Evolutionary conservation across 2,113 vertebrate genomes (phyloP).

Genomic region (Eonycteris spelaea): DNA sequence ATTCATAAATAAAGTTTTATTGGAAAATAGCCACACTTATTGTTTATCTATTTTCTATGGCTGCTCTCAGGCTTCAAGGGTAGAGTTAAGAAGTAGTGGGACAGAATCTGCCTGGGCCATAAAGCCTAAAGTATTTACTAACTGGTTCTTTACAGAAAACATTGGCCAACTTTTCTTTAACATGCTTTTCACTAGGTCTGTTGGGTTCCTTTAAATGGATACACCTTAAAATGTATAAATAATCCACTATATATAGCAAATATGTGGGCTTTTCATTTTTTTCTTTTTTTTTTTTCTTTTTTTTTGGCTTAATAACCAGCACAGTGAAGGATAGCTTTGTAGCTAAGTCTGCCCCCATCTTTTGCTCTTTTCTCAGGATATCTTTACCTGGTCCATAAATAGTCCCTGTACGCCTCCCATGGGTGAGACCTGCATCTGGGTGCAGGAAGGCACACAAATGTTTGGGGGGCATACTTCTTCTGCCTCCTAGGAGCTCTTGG

Average conservation of each 20-base stretch:
- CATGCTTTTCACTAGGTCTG: neutral
- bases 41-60: neutral
- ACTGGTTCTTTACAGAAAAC: neutral
- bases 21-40: neutral
- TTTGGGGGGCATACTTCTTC: neutral
- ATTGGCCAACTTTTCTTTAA: neutral
- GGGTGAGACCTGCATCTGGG: neutral
- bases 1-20: constrained; percentile 34
- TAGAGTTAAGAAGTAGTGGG: neutral
- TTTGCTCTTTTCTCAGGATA: neutral
- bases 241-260: neutral
- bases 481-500: neutral
- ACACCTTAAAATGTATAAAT: neutral
- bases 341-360: neutral
- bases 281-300: neutral
- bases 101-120: neutral
- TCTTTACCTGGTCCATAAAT: neutral
- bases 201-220: neutral
- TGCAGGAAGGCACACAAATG: neutral
- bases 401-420: neutral
- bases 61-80: neutral
- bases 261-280: neutral
- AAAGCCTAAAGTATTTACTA: neutral
- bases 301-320: neutral
- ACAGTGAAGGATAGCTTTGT: neutral